Base-by-base conservation (phyloP, 2,888 invertebrate species). In the Leucozona laternaria region DNA sequence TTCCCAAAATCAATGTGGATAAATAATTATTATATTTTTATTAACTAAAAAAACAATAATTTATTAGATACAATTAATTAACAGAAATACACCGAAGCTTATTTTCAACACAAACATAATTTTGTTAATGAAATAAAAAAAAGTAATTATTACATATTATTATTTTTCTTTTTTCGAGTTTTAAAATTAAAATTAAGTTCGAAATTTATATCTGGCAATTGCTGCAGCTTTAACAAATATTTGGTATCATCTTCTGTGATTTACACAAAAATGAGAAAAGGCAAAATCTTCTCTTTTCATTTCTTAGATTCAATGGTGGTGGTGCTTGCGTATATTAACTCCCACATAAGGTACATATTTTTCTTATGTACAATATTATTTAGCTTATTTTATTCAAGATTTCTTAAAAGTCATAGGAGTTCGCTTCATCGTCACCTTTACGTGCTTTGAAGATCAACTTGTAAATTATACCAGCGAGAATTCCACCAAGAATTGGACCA, bases 401-500 rank as follows among this genome's bases (percentile, higher is more conserved):
- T 8, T n/a, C 48, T 90, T 92, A 97, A 92, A 97, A 96, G 93
- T 97, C 96, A 93, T 97, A 97, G 22, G 97, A 96, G 88, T 95
- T 95, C 83, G 94, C 94, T 90, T 96, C 96, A 89, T 95, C 95
- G 80, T 95, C 95, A 25, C 94, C 94, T 92, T 96, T 96, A 91
- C 95, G 94, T 89, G 95, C 95, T 92, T 95, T 94, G 91, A 95
- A 95, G 88, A 95, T 93, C 91, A 95, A 94, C 88, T 94, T 94
- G 93, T 97, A 97, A 66, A 97, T 91, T 22, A 97, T 91, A 6
- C 95, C 96, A 11, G 96, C 97, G 7, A 95, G 91, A 66, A 95
- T 94, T 15, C 96, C 97, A 3, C 97, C 97, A 31, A 95, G 91
- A 88, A 96, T 94, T 4, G 97, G 97, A 2, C 97, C 98, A 55